phyloP scores from a whole-genome alignment of 2,113 vertebrate genomes.

The Eleginops maclovinus region DNA sequence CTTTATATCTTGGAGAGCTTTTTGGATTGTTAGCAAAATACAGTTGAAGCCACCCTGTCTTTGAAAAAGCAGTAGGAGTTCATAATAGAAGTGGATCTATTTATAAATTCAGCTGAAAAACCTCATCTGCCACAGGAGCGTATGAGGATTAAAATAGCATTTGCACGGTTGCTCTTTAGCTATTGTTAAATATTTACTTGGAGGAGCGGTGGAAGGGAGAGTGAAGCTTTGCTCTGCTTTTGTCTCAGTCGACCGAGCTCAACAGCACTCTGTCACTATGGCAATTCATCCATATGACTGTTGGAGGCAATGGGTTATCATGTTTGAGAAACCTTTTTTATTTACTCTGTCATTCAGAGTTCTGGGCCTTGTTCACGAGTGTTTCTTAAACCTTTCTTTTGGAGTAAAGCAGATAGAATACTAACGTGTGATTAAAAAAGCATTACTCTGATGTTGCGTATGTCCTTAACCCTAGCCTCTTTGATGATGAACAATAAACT shows the following conservation, averaged over 20 bases:
- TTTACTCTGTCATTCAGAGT: conserved; percentile 7
- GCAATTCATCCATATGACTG: conserved; percentile 37
- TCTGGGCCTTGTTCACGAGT: background rate
- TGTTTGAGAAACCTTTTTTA: conserved; percentile 23
- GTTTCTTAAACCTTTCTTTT: background rate
- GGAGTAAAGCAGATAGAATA: conserved; percentile 2
- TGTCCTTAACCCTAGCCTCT: background rate
- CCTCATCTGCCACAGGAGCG: conserved; percentile 62
- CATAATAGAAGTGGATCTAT: conserved; percentile 55
- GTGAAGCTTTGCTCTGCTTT: no score
- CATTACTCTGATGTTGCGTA: background rate
- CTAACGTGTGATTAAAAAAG: background rate
- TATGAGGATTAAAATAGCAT: conserved; percentile 74
- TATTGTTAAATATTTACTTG: conserved; percentile 75
- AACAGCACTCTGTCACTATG: background rate
- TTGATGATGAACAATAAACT: conserved; percentile 2
- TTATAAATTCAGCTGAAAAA: conserved; percentile 59
- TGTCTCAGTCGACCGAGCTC: no score
- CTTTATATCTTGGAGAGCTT: background rate
- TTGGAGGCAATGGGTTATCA: conserved; percentile 16
- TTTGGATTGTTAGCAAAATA: conserved; percentile 25
- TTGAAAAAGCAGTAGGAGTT: conserved; percentile 28
- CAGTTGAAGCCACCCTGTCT: background rate
- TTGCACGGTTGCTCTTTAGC: conserved; percentile 62
- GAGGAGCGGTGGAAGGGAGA: conserved; percentile 54